Evolutionary conservation across 2,888 invertebrate species (phyloP), one percentile per base, ranked within the genome.

Genomic region (Carcina quercana): DNA sequence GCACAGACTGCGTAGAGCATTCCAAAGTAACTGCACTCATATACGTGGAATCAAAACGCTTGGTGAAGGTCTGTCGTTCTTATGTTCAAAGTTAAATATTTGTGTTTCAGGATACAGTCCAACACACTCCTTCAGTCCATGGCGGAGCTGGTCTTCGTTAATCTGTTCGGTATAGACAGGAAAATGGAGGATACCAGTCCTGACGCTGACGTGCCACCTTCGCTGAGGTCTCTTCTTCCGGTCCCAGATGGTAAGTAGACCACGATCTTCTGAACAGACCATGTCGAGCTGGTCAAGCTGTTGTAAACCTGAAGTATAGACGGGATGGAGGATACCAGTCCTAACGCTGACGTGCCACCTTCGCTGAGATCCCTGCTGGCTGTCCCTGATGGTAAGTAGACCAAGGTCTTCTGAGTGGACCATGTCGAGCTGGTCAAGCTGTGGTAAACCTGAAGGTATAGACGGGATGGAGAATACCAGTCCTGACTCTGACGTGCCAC

Each of bases 131-230:
- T 88, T 29, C 61, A 76, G 22, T 73, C 82, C 34, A 63, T 88
- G 45, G 70, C 86, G 13, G 85, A 87, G 38, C 60, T 82, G 44
- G 87, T 88, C 15, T 87, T 86, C 45, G 61, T 72, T 13, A 80
- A 80, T 38, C 57, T 88, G 13, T 88, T 87, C 50, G 78, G 76
- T 5, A 66, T 66, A 35, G 68, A 69, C 53, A 54, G 17, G 12
- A 3, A 3, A 6, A 47, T 43, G 3, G 73, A 73, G 10, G 71
- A 69, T 25, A n/a, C n/a, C n/a, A 62, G 60, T 12, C 65, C 66
- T 2, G 42, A 54, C n/a, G 2, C 59, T 59, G 0, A 31, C 50
- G 12, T 45, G 11, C 57, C 5, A 42, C 10, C 58, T 1, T 1
- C 49, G 56, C 35, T 57, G 5, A 8, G 6, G 10, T 25, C 21